Evolutionary conservation across 2,797 vertebrate genomes (phyloP), one percentile per base, ranked within the genome.

Genomic region (Ispidina picta): DNA sequence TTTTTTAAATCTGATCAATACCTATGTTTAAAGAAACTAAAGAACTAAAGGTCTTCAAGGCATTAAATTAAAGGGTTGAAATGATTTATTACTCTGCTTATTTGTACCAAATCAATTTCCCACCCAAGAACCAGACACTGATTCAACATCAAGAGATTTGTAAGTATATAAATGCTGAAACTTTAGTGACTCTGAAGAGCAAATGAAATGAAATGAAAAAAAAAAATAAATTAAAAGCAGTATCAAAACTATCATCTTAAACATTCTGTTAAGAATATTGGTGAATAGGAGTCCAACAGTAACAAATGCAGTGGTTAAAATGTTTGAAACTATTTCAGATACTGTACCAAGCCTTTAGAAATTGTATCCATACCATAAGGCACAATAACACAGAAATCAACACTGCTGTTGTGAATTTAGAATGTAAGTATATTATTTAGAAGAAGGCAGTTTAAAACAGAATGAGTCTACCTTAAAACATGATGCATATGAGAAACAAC

Each of bases 51-150:
- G 6, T 3, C 20, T 92, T 92, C 20, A 52, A 84, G 49, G 10
- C 31, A 68, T 75, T 80, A 89, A 95, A 83, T 59, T 86, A 86
- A 75, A 21, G 14, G 35, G 16, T 70, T 72, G 5, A 73, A 87
- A 82, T 68, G 12, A 92, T 91, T 83, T 92, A 75, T 93, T 83
- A 35, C 37, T 85, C 60, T 64, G n/a, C 28, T 80, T 85, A 46
- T 72, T 86, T 84, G 48, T 75, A 92, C 28, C 31, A 75, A 55
- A 88, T 92, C 79, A 88, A 35, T 90, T 95, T 92, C 35, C 62
- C 78, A 92, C 28, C 37, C 41, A 63, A 83, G 56, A 88, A 89
- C 11, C 44, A 80, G 41, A 70, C 31, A 90, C 66, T 68, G 39
- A 82, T 73, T 88, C 76, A 91, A 66, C 44, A 80, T 75, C 37